phyloP scores from a whole-genome alignment of 1,140 invertebrate genomes.

The Anagrus nilaparvatae region DNA sequence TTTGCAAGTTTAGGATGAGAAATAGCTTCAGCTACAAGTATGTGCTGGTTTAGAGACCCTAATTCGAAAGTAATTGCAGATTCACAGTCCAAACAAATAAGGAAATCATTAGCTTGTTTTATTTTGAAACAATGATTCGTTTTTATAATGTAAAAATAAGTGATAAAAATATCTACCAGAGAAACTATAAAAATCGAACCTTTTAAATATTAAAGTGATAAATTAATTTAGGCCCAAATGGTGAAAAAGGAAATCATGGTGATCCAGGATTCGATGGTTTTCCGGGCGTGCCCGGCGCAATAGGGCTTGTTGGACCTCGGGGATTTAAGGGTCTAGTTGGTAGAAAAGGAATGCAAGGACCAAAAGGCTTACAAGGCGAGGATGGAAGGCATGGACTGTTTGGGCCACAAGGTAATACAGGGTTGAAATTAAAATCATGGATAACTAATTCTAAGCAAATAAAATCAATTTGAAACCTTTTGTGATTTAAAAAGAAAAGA shows the following conservation, averaged over 20 bases:
- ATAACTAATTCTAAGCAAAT: no score
- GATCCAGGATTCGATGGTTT: conserved; percentile 32
- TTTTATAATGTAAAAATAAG: not conserved
- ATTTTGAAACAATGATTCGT: no score
- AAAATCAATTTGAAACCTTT: no score
- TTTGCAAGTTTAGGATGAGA: no score
- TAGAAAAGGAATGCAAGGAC: conserved; percentile 25
- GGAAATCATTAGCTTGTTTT: no score
- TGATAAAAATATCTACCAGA: not conserved
- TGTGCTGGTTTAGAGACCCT: no score
- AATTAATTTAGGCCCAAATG: conserved; percentile 33
- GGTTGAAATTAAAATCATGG: no score
- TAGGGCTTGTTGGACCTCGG: conserved; percentile 45
- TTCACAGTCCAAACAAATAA: no score
- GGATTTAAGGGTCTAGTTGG: conserved; percentile 35
- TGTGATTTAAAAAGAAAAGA: no score
- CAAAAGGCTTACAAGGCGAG: conserved; percentile 39
- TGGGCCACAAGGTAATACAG: conserved; percentile 48
- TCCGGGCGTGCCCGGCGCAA: conserved; percentile 40
- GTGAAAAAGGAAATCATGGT: conserved; percentile 34
- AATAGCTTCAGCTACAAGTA: no score
- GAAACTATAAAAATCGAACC: not conserved
- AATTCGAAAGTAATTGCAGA: no score
- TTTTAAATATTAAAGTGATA: not conserved
- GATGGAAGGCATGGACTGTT: conserved; percentile 42